These are phyloP conservation scores for Lymantria dispar DNA, from an alignment of 2,888 invertebrate species.

Conservation along the genomic window DNA sequence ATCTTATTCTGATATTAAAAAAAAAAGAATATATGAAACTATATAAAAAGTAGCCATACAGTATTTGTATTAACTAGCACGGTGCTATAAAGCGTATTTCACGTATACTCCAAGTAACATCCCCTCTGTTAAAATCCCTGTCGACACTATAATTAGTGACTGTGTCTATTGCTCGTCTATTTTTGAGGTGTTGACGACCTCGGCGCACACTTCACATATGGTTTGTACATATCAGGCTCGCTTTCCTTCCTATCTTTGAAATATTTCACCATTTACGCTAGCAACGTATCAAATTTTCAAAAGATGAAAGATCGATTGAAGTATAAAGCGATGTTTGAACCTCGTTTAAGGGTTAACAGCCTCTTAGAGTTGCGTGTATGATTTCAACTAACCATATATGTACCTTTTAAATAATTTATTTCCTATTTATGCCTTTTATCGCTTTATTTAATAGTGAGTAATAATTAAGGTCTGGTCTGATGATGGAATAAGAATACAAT, in stretches of 20 bases:
- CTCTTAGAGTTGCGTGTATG: not conserved
- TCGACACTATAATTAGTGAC: conserved; percentile 55
- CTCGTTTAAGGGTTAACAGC: conserved; percentile 1
- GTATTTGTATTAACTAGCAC: conserved; percentile 22
- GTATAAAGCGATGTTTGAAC: not conserved
- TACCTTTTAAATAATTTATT: too few relatives aligned
- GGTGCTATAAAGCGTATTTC: conserved; percentile 5
- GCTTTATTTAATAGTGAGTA: too few relatives aligned
- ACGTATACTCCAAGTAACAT: conserved; percentile 26
- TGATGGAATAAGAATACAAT: too few relatives aligned
- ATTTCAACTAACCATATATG: not conserved
- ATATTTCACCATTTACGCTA: conserved; percentile 40
- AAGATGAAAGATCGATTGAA: conserved; percentile 17
- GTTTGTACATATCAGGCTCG: conserved; percentile 35
- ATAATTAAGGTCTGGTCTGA: too few relatives aligned
- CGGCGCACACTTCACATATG: conserved; percentile 39
- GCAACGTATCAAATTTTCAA: conserved; percentile 30
- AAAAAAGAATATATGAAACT: too few relatives aligned
- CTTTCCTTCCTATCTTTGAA: conserved; percentile 45
- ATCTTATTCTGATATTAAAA: too few relatives aligned
- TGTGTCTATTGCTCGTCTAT: conserved; percentile 58
- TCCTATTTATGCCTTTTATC: too few relatives aligned
- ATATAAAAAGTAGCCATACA: too few relatives aligned
- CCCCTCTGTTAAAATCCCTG: conserved; percentile 30
- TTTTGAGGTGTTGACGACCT: conserved; percentile 66